Evolutionary conservation across 2,113 vertebrate genomes (phyloP).

Genomic region (Psilopsiagon aurifrons): DNA sequence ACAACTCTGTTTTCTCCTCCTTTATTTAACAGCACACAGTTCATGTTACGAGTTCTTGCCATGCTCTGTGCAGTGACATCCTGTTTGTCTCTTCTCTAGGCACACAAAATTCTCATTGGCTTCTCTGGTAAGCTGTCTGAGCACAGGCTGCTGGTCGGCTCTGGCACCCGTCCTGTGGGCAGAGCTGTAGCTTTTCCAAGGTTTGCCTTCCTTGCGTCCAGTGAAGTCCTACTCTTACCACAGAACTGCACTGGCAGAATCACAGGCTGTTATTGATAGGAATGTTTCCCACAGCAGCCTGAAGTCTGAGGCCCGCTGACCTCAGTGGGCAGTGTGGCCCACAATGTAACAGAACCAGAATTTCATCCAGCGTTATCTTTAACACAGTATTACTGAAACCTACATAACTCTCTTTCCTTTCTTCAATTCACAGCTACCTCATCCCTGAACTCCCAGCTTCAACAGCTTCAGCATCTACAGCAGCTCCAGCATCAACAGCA

Average conservation of each 20-base stretch:
- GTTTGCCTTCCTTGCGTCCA: neutral
- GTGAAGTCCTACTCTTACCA: neutral
- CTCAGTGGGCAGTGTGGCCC: neutral
- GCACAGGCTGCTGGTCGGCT: neutral
- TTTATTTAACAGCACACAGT: neutral
- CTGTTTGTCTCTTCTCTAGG: neutral
- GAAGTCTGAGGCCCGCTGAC: neutral
- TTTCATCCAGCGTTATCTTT: neutral
- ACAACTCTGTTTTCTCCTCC: neutral
- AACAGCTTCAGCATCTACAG: slow-evolving; percentile 98
- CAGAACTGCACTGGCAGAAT: neutral
- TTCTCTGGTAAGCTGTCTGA: neutral
- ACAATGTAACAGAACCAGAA: neutral
- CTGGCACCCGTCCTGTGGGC: neutral
- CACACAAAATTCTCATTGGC: neutral
- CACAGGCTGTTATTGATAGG: neutral
- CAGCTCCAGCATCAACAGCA: slow-evolving; percentile 91
- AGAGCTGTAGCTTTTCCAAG: neutral
- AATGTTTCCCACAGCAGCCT: neutral
- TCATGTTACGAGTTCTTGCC: neutral
- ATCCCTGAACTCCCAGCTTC: slow-evolving; percentile 97
- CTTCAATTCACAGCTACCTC: slow-evolving; percentile 90
- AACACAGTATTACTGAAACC: neutral
- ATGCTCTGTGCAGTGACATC: neutral
- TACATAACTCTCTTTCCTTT: slow-evolving; percentile 37